phyloP scores from a whole-genome alignment of 1,140 invertebrate species.

The Brachionus rotundiformis region DNA sequence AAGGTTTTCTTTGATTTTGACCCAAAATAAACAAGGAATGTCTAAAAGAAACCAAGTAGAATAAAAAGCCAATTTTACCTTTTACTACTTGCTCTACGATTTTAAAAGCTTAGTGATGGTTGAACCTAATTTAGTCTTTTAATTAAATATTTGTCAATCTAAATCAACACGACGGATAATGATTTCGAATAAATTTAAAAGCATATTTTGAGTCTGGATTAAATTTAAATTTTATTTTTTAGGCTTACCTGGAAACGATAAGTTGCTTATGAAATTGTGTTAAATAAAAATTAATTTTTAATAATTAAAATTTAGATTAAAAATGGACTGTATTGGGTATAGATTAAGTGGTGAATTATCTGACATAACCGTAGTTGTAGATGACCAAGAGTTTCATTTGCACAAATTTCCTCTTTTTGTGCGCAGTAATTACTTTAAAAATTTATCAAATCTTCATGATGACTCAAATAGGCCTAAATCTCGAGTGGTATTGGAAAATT shows the following conservation, averaged over 20 bases:
- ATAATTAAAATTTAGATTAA: conserved; percentile 13
- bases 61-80: background rate
- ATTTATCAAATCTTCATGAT: background rate
- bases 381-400: conserved; percentile 51
- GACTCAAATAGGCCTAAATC: background rate
- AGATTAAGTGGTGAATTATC: conserved; percentile 50
- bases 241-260: background rate
- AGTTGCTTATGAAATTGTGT: background rate
- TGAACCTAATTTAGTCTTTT: conserved; percentile 14
- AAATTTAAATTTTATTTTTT: background rate
- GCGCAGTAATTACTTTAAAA: conserved; percentile 52
- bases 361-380: conserved; percentile 50
- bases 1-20: background rate
- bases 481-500: conserved; percentile 41
- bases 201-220: background rate
- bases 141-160: conserved; percentile 21
- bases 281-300: background rate
- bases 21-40: background rate
- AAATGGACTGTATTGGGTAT: conserved; percentile 50
- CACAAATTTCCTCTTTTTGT: conserved; percentile 53
- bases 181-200: conserved; percentile 13
- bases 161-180: background rate
- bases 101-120: conserved; percentile 8
- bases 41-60: background rate
- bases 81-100: background rate